Base-by-base conservation (phyloP, 1,140 invertebrate species). In the Achatina immaculata region DNA sequence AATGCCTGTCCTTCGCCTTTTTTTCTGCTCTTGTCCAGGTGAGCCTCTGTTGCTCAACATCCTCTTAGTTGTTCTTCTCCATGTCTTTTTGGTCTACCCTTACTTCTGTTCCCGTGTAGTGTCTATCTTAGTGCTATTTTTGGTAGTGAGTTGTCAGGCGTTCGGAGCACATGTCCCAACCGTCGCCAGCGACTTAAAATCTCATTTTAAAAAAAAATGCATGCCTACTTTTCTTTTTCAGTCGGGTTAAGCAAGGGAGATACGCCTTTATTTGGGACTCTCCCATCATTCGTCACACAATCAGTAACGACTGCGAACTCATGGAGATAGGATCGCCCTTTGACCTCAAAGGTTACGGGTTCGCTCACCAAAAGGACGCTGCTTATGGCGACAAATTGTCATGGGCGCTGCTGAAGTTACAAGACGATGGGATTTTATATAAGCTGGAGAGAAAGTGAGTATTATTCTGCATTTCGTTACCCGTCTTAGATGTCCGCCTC, bases 341-440 rank as follows among this genome's bases (percentile, higher is more conserved):
- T 86, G 90, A 90, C 80, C 80, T 86, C 28, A 90, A 89, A 82
- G 89, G 89, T 0, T 90, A 89, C 81, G 88, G 88, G 31, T 86
- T 89, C 78, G 87, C 86, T 38, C 80, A 85, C 28, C 85, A 83
- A 58, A 89, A 86, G 94, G 94, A 94, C 82, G 97, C 96, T 21
- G 95, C 95, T 0, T 98, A 96, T 96, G 93, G 96, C 31, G 97
- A 99, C 91, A 96, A 96, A 91, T 95, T 99, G 85, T 98, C 97
- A 0, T 92, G 97, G 82, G 96, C 96, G 3, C 97, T 98, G 85
- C 93, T 99, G 65, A 96, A 98, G 86, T 93, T 98, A 0, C 96
- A 98, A 89, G 97, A 98, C 90, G 97, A 97, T 88, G 97, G 97
- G 19, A 95, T 97, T 84, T 92, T 99, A 84, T 94, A 95, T 62